Evolutionary conservation across 2,888 invertebrate species (phyloP).

Genomic region (Andrena trimmerana): DNA sequence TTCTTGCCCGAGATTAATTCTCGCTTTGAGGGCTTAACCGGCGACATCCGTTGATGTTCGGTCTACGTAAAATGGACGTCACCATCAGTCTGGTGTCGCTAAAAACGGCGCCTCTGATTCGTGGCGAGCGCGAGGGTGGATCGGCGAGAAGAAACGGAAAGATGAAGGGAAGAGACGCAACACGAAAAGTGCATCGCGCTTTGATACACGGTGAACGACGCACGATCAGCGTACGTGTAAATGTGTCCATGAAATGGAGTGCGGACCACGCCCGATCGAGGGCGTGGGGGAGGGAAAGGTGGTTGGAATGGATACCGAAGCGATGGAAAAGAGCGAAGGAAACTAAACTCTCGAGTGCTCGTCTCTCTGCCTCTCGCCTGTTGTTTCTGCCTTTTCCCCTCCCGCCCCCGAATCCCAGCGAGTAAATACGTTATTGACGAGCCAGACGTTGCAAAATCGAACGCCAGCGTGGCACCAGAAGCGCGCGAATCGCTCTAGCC

Average conservation of each 20-base stretch:
- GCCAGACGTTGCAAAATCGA: slow-evolving; percentile 55
- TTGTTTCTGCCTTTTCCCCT: slow-evolving; percentile 49
- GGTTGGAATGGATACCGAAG: slow-evolving; percentile 37
- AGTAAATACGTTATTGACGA: slow-evolving; percentile 66
- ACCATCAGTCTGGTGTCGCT: slow-evolving; percentile 25
- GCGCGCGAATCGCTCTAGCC: neutral
- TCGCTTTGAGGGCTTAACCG: slow-evolving; percentile 28
- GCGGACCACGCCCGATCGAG: slow-evolving; percentile 61
- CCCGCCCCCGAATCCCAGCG: slow-evolving; percentile 8
- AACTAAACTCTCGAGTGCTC: slow-evolving; percentile 18
- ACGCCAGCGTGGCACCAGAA: slow-evolving; percentile 10
- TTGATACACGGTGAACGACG: slow-evolving; percentile 54
- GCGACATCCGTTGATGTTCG: neutral
- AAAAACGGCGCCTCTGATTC: slow-evolving; percentile 31
- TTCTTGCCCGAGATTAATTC: slow-evolving; percentile 5
- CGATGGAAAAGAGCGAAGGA: slow-evolving; percentile 35
- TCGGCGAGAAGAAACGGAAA: slow-evolving; percentile 20
- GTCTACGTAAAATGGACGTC: slow-evolving; percentile 27
- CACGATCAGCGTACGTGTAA: slow-evolving; percentile 47
- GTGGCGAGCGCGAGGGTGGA: slow-evolving; percentile 14
- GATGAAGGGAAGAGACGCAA: slow-evolving; percentile 35
- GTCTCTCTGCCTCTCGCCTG: slow-evolving; percentile 3
- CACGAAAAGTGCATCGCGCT: slow-evolving; percentile 64
- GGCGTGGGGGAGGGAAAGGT: neutral
- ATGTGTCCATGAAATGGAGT: slow-evolving; percentile 40